Evolutionary conservation across 2,113 vertebrate genomes (phyloP).

Genomic region (Bubo bubo): DNA sequence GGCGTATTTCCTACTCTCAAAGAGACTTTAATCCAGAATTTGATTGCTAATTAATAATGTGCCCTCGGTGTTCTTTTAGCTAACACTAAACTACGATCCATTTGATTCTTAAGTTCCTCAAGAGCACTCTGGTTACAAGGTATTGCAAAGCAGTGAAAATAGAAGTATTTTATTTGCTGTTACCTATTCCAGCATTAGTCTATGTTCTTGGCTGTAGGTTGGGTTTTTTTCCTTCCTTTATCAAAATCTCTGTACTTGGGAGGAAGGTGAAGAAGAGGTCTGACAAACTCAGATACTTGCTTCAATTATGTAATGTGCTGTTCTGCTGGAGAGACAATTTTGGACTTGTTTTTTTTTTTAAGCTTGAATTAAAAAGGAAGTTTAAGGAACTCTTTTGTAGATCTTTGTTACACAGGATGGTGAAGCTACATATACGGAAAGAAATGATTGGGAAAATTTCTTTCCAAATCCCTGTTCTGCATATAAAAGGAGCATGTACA

Average conservation of each 20-base stretch:
- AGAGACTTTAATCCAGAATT: neutral
- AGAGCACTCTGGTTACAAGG: neutral
- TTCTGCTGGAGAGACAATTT: neutral
- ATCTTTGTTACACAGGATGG: neutral
- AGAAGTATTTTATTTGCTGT: neutral
- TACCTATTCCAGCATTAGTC: neutral
- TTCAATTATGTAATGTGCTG: neutral
- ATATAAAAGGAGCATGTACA: neutral
- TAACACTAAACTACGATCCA: neutral
- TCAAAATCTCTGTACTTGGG: neutral
- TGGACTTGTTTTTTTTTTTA: neutral
- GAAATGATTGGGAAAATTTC: neutral
- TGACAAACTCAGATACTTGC: neutral
- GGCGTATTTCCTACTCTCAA: neutral
- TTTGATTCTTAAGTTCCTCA: neutral
- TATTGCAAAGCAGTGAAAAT: neutral
- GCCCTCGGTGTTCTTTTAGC: neutral
- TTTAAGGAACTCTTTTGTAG: neutral
- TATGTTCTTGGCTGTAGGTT: neutral
- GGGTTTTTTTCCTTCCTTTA: neutral
- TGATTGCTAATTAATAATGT: neutral
- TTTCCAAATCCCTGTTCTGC: neutral
- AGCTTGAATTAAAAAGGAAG: neutral
- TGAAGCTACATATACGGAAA: neutral
- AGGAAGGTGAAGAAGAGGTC: neutral